Evolutionary conservation across 2,797 vertebrate genomes (phyloP).

Genomic region (Cossypha dichroa): DNA sequence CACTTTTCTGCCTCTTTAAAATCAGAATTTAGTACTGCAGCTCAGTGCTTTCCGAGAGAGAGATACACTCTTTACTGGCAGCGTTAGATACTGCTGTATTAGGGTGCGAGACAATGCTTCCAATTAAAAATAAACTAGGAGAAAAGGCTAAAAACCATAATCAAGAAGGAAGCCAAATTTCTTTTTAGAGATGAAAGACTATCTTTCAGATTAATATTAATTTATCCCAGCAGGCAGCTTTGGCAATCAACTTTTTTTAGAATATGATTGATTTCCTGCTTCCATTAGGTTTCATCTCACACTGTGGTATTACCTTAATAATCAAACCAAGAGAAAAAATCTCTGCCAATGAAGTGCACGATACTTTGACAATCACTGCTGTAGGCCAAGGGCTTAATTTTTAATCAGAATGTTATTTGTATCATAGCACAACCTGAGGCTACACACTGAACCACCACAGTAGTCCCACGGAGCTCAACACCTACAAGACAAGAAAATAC

Average conservation of each 20-base stretch:
- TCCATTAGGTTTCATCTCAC: neutral
- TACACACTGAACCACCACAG: neutral
- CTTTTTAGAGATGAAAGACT: neutral
- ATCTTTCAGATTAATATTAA: neutral
- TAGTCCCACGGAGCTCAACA: neutral
- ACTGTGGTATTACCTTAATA: neutral
- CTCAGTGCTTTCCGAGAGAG: fast-evolving
- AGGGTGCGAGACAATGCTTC: neutral
- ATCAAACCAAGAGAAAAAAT: neutral
- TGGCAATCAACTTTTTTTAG: neutral
- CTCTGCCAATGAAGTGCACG: neutral
- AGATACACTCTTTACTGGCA: fast-evolving
- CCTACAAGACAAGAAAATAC: neutral
- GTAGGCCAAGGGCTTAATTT: neutral
- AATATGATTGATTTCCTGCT: neutral
- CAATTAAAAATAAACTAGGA: neutral
- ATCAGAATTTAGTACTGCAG: neutral
- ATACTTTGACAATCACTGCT: neutral
- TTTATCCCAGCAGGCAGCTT: neutral
- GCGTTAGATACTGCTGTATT: fast-evolving
- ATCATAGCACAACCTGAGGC: neutral
- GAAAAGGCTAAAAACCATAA: neutral
- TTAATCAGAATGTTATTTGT: neutral
- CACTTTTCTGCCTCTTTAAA: neutral
- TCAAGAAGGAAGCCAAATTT: neutral